These are phyloP conservation scores for Nestor notabilis DNA, from an alignment of 2,113 vertebrate species.

Conservation along the genomic window DNA sequence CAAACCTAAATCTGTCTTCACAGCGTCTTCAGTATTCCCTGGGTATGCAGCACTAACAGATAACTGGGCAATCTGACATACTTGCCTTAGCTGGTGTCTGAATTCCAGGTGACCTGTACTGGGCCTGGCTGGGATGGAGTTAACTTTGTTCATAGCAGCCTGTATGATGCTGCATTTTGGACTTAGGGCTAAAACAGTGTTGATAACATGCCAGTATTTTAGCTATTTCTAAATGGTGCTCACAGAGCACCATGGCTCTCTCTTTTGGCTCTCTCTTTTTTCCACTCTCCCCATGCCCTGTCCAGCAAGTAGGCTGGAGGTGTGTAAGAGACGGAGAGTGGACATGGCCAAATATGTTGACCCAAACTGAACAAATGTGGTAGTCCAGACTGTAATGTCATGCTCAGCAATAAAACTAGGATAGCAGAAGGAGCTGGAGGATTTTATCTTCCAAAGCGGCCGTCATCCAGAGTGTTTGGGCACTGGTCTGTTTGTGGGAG, in stretches of 20 bases:
- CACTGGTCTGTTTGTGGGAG: background rate
- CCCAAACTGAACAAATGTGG: rapidly evolving
- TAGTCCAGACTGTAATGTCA: background rate
- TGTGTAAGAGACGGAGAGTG: background rate
- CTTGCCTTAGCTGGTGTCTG: background rate
- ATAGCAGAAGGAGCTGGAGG: background rate
- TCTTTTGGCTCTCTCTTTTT: background rate
- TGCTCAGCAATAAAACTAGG: background rate
- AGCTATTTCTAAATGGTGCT: background rate
- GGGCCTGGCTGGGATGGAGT: background rate
- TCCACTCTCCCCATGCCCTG: too few relatives aligned
- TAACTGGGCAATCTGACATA: background rate
- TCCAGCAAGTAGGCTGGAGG: background rate
- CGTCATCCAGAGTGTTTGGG: background rate
- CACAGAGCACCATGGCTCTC: background rate
- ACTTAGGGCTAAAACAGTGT: background rate
- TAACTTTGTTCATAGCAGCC: background rate
- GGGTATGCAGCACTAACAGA: background rate
- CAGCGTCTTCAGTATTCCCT: background rate
- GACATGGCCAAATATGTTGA: background rate
- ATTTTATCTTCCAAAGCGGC: background rate
- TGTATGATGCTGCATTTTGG: background rate
- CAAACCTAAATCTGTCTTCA: background rate
- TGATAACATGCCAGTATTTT: background rate
- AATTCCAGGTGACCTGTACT: background rate